Evolutionary conservation across 1,140 invertebrate genomes (phyloP).

Genomic region (Magallana ariakensis): DNA sequence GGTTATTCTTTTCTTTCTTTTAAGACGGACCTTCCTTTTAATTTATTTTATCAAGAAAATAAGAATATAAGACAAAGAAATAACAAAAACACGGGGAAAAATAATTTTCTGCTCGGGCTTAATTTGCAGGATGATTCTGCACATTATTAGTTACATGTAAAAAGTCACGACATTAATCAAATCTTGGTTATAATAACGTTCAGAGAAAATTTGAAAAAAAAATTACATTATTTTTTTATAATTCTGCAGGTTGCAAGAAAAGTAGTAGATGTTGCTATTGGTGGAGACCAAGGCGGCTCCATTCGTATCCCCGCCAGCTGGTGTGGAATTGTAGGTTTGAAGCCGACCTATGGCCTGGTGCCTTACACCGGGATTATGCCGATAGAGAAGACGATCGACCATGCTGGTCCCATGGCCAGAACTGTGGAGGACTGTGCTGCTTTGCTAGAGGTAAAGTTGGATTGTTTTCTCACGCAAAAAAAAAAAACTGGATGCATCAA

Average conservation of each 20-base stretch:
- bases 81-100: no score
- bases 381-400: conserved; percentile 69
- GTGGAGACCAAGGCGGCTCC: conserved; percentile 74
- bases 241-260: conserved; percentile 57
- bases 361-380: conserved; percentile 71
- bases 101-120: no score
- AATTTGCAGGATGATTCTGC: no score
- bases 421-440: conserved; percentile 73
- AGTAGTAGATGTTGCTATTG: conserved; percentile 73
- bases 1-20: no score
- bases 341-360: conserved; percentile 76
- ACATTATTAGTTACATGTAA: no score
- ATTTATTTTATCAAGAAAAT: no score
- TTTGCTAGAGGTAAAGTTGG: conserved; percentile 68
- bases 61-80: conserved; percentile 9
- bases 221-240: not conserved
- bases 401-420: conserved; percentile 73
- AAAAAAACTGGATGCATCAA: no score
- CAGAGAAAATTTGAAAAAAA: no score
- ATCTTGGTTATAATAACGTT: no score
- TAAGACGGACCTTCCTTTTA: no score
- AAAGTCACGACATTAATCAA: no score
- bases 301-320: conserved; percentile 75
- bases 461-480: not conserved
- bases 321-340: conserved; percentile 76